Percentiles rank a stretch among this genome's conserved stretches.
Conservation (phyloP, 1,140 invertebrate species). For the Bombus soroeensis region DNA sequence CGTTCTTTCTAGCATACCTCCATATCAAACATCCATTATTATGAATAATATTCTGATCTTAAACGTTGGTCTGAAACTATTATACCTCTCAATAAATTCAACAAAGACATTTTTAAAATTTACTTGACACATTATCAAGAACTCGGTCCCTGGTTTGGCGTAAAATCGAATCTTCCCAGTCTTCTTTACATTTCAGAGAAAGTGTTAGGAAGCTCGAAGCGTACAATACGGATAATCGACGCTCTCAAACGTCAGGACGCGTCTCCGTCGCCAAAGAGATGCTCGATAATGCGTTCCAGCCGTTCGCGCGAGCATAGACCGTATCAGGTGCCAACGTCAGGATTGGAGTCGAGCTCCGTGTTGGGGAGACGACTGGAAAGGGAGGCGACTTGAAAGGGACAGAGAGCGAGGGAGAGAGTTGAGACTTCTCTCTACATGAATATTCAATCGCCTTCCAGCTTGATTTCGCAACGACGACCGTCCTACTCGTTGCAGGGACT, state of each 20-base stretch:
- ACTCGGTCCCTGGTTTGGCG: too few species aligned
- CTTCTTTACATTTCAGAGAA: background rate
- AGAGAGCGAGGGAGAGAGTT: constrained; percentile 24
- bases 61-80: too few species aligned
- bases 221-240: constrained; percentile 14
- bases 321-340: constrained; percentile 61
- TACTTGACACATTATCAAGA: background rate
- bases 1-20: too few species aligned
- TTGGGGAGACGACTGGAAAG: constrained; percentile 34
- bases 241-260: background rate
- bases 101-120: too few species aligned
- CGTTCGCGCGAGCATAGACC: constrained; percentile 19
- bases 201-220: background rate
- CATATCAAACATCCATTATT: too few species aligned
- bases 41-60: too few species aligned
- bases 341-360: constrained; percentile 37
- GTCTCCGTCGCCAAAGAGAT: constrained; percentile 39
- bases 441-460: constrained; percentile 64
- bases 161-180: background rate
- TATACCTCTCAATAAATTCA: too few species aligned
- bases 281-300: constrained; percentile 48
- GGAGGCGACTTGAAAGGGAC: background rate
- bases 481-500: constrained; percentile 50
- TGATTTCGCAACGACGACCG: constrained; percentile 60
- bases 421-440: constrained; percentile 62